Evolutionary conservation across 2,888 invertebrate species (phyloP).

Genomic region (Drosophila pseudotakahashii): DNA sequence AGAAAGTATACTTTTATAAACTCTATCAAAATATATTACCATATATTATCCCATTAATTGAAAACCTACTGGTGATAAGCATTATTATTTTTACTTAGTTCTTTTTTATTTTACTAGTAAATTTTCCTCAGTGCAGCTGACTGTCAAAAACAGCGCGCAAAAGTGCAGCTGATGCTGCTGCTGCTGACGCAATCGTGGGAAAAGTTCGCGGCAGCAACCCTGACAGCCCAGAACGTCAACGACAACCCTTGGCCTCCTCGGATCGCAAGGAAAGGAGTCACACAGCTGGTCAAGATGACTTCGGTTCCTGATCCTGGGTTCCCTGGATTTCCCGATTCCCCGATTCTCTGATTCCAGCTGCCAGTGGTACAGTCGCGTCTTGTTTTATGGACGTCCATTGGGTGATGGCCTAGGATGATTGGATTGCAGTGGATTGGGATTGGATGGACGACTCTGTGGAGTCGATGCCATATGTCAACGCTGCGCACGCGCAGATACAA

Average conservation of each 20-base stretch:
- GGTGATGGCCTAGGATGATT: constrained; percentile 75
- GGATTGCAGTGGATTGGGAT: constrained; percentile 10
- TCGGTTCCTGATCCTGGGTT: not conserved
- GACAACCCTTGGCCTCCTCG: constrained; percentile 61
- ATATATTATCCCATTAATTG: no score
- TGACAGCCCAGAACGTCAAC: constrained; percentile 26
- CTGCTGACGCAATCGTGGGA: constrained; percentile 66
- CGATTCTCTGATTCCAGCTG: constrained; percentile 33
- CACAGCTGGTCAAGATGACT: constrained; percentile 50
- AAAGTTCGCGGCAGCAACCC: constrained; percentile 62
- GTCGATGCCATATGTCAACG: constrained; percentile 67
- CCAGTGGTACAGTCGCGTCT: constrained; percentile 40
- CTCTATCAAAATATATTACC: no score
- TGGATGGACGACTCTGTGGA: constrained; percentile 14
- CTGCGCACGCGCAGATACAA: constrained; percentile 65
- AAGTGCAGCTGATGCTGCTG: constrained; percentile 76
- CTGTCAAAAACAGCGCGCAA: constrained; percentile 69
- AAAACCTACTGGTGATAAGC: no score
- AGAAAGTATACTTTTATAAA: no score
- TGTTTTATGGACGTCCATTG: constrained; percentile 8
- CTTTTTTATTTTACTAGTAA: not conserved
- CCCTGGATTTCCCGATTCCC: no score
- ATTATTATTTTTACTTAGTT: not conserved
- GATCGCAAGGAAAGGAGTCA: constrained; percentile 14
- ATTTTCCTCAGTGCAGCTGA: constrained; percentile 2